A percentile compares a stretch with the other conserved stretches of the same genome.
Conservation (phyloP, 92 coral and sea anemone species). For the Zoanthus gigantus region DNA sequence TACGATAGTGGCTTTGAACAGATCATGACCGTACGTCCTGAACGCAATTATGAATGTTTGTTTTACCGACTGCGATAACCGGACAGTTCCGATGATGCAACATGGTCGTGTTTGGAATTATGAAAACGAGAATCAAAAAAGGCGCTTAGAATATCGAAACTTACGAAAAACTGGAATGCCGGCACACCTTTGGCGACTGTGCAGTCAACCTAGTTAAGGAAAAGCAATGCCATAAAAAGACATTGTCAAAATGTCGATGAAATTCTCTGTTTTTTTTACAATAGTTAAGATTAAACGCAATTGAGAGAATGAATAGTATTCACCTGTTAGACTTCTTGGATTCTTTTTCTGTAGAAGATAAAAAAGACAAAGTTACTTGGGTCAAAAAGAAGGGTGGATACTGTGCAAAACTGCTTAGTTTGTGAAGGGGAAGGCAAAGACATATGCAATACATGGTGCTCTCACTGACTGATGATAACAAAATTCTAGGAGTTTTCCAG, state of each 20-base stretch:
- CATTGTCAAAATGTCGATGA: background rate
- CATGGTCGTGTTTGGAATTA: background rate
- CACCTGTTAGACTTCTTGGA: constrained; percentile 38
- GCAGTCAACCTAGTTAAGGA: constrained; percentile 54
- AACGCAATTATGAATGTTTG: background rate
- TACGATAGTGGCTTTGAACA: background rate
- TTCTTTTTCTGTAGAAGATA: constrained; percentile 25
- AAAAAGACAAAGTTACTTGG: background rate
- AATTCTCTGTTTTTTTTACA: background rate
- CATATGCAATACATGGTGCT: too few relatives aligned
- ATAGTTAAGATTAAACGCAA: background rate
- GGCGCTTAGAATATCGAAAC: constrained; percentile 48
- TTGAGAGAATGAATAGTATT: background rate
- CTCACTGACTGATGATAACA: too few relatives aligned
- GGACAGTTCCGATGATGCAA: background rate
- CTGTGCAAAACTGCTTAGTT: too few relatives aligned
- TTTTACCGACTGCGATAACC: background rate
- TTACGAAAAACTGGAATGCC: constrained; percentile 89
- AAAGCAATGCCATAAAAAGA: constrained; percentile 2
- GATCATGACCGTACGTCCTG: background rate
- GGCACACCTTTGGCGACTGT: constrained; percentile 69
- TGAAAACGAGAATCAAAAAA: background rate
- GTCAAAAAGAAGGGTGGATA: too few relatives aligned
- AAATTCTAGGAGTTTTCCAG: background rate
- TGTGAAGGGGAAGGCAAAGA: too few relatives aligned